phyloP scores from a whole-genome alignment of 2,113 vertebrate genomes.

The Climacteris rufus region DNA sequence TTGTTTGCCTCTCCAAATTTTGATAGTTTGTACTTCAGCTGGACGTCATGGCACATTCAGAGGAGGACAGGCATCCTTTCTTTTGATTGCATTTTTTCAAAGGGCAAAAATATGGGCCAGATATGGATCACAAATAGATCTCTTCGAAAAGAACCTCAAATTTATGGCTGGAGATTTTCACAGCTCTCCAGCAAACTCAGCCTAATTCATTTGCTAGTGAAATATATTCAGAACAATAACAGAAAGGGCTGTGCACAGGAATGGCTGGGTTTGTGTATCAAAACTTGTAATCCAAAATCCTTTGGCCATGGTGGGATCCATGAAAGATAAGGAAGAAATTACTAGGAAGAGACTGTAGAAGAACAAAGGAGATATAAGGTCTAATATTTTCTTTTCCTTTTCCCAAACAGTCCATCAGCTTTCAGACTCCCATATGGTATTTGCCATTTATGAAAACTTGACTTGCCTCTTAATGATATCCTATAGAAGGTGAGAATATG shows the following conservation, averaged over 20 bases:
- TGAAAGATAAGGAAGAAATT: neutral
- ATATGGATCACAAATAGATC: accelerated
- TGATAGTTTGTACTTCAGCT: neutral
- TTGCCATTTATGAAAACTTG: neutral
- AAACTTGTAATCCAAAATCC: neutral
- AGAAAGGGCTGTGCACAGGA: neutral
- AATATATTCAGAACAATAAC: neutral
- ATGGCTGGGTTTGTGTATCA: neutral
- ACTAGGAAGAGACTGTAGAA: neutral
- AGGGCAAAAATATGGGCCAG: neutral
- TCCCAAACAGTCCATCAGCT: neutral
- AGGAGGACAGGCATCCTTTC: neutral
- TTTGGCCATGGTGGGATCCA: neutral
- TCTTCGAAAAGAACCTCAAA: neutral
- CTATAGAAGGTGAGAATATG: neutral
- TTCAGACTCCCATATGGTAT: neutral
- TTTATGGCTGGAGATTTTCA: neutral
- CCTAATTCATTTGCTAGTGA: neutral
- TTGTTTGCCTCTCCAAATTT: neutral
- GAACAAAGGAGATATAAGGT: neutral
- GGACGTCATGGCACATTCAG: neutral
- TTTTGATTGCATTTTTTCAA: neutral
- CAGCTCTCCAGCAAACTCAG: neutral
- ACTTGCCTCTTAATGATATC: neutral
- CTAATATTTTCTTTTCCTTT: neutral